Base-by-base conservation (phyloP, 2,888 invertebrate genomes). In the Monopis laevigella region DNA sequence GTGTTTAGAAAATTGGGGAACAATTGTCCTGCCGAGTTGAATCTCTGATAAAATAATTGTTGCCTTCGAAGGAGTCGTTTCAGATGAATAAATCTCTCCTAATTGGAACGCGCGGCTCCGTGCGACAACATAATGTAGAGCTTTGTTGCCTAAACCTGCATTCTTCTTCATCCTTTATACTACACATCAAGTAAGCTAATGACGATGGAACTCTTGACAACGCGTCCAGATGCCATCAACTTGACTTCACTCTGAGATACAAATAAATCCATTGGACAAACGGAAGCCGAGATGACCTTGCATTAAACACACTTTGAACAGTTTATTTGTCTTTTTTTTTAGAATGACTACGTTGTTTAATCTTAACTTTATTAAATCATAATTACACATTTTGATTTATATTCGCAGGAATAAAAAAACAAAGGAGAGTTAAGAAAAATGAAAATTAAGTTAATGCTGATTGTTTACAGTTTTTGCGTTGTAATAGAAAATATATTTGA, bases 1-100 rank as follows among this genome's bases (percentile, higher is more conserved):
- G 69, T 72, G 74, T 73, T 74, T 73, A 68, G 70, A 71, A 73
- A 73, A 73, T 75, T 70, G 68, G 66, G 65, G 68, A 65, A 73
- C 73, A 75, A 74, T 71, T 67, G 66, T 67, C 65, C 62, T 65
- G 62, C 59, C 62, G 62, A 67, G 65, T 71, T 68, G 69, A 73
- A 68, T 67, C 68, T 70, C 62, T 67, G 69, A 73, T 72, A 72
- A 72, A 48, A 48, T 48, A 48, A 50, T 50, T 50, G 48, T 50
- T 67, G 68, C 66, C 68, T 70, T 64, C 59, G 56, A 59, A 64
- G 65, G 58, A 65, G 59, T 64, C 58, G 59, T 60, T 64, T 61
- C 4, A 32, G 63, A 70, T 68, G 65, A 70, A 75, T 75, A 75
- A 78, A 74, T 73, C 72, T 69, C 62, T 57, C 62, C 67, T 78